These are phyloP conservation scores for Porites australiensis DNA, from an alignment of 64 coral and sea anemone species.

Conservation along the genomic window DNA sequence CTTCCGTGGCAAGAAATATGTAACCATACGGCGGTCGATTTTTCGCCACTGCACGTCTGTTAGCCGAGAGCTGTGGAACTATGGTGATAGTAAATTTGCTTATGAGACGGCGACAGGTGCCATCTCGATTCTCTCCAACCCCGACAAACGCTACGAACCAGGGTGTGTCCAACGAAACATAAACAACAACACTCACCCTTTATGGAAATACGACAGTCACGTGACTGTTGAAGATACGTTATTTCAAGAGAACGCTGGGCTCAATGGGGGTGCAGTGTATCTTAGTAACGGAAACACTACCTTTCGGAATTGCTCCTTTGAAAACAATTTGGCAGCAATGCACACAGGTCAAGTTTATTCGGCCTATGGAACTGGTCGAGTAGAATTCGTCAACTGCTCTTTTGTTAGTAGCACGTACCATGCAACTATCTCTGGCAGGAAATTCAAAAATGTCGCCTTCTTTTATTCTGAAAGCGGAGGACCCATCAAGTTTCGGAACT, in stretches of 20 bases:
- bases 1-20: conserved; percentile 7
- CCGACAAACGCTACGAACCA: conserved; percentile 5
- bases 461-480: conserved; percentile 34
- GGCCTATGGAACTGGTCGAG: conserved; percentile 28
- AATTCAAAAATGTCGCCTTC: conserved; percentile 18
- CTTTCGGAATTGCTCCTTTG: conserved; percentile 45
- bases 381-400: conserved; percentile 25
- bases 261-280: not conserved
- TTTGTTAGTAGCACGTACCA: conserved; percentile 8
- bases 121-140: not conserved
- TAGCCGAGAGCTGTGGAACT: not conserved
- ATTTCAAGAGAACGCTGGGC: conserved; percentile 30
- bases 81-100: not conserved
- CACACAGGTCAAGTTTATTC: conserved; percentile 37
- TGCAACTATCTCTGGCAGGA: not conserved
- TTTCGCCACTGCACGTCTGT: conserved; percentile 17
- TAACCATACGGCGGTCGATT: not conserved
- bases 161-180: not conserved
- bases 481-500: conserved; percentile 32
- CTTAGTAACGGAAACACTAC: conserved; percentile 37
- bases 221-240: conserved; percentile 51
- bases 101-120: conserved; percentile 21
- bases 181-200: conserved; percentile 16
- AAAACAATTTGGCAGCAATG: conserved; percentile 37
- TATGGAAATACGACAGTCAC: conserved; percentile 7